Evolutionary conservation across 2,797 vertebrate genomes (phyloP), one percentile per base, ranked within the genome.

Genomic region (Cryptoblepharus egeriae): DNA sequence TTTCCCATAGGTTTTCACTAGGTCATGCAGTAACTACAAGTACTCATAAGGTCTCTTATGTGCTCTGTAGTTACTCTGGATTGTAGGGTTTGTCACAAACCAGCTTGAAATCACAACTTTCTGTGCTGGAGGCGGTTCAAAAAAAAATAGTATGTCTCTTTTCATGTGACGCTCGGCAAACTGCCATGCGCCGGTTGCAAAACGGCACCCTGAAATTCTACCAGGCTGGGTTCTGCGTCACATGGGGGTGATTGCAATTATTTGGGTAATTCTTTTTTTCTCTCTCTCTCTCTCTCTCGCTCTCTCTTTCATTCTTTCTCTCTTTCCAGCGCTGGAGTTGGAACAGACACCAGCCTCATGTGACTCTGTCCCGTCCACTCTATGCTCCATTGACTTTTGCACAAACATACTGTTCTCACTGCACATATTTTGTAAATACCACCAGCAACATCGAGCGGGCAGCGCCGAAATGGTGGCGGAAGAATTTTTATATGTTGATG

Each of bases 371-470:
- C 92, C 90, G 84, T 87, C 92, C 90, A 90, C 63, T 90, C 85
- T 84, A 92, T 72, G 93, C 91, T 93, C 90, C 94, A 93, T 87
- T 94, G 91, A 78, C 87, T 91, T 91, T 64, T 93, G 86, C 87
- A 90, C 81, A 93, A 91, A 92, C 94, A 93, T 85, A 87, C 76
- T 92, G 94, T 94, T 91, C 92, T 92, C 77, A 86, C 89, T 81
- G 88, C 79, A 91, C 88, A 93, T 94, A 92, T 93, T 94, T 94
- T 91, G 91, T 93, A 94, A 94, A 94, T 93, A 93, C 89, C 72
- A 87, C 81, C 90, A 91, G 85, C 76, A 93, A 83, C 81, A 79
- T 85, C 87, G 79, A 81, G n/a, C 88, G 74, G 80, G 82, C 74
- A 77, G 70, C 76, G 76, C 24, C 82, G 64, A 84, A 75, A 90